Evolutionary conservation across 2,113 vertebrate species (phyloP).

Genomic region (Struthio camelus): DNA sequence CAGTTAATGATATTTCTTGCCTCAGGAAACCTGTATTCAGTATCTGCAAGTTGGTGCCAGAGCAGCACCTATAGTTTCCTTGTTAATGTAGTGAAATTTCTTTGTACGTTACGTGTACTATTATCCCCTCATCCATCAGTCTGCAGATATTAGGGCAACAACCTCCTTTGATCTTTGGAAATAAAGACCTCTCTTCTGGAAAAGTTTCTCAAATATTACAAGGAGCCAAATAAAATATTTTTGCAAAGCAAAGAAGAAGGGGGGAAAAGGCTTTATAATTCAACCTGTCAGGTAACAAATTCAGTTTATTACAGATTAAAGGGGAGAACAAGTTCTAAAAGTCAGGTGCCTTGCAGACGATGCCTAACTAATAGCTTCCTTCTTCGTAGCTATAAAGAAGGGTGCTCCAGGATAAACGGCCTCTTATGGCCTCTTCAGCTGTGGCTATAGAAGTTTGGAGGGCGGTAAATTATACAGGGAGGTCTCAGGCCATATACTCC

Average conservation of each 20-base stretch:
- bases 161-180: conserved; percentile 12
- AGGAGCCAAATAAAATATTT: neutral
- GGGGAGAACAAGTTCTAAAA: neutral
- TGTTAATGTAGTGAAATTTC: neutral
- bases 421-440: neutral
- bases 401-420: neutral
- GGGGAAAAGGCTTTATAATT: neutral
- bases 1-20: neutral
- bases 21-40: neutral
- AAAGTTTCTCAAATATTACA: neutral
- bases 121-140: neutral
- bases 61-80: neutral
- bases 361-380: neutral
- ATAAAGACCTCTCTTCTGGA: neutral
- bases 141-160: neutral
- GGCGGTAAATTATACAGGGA: neutral
- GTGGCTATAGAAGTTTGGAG: neutral
- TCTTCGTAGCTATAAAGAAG: neutral
- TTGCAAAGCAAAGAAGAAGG: neutral
- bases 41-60: neutral
- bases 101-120: neutral
- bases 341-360: neutral
- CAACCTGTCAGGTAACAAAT: neutral
- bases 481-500: neutral
- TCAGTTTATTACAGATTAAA: neutral